Evolutionary conservation across 2,797 vertebrate genomes (phyloP).

Genomic region (Dromococcyx pavoninus): DNA sequence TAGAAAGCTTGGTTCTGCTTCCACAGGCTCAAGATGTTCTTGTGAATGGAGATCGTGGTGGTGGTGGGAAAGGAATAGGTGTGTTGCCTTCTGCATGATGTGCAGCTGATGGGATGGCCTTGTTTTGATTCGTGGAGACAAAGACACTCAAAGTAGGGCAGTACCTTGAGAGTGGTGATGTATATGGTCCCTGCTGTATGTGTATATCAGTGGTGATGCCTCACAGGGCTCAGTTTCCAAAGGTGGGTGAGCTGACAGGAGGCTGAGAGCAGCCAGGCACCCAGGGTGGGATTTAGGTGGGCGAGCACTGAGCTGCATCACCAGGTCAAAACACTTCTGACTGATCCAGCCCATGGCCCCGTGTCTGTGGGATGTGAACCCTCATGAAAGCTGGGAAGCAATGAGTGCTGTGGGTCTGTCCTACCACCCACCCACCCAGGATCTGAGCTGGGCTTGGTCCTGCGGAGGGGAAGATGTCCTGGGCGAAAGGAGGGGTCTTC

Average conservation of each 20-base stretch:
- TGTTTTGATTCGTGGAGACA: background rate
- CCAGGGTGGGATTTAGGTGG: background rate
- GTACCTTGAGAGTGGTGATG: background rate
- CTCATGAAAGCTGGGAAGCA: fast-evolving
- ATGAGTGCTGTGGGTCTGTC: background rate
- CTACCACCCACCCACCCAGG: fast-evolving
- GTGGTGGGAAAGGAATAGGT: background rate
- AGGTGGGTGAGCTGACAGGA: background rate
- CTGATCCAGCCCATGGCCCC: background rate
- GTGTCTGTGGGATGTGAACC: fast-evolving
- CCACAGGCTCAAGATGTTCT: background rate
- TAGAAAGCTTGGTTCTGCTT: background rate
- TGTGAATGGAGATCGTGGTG: background rate
- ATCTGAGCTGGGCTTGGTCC: background rate
- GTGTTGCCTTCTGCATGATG: background rate
- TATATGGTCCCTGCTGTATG: fast-evolving
- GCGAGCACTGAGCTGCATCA: fast-evolving
- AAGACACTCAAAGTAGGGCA: background rate
- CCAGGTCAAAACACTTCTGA: background rate
- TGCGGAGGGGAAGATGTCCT: background rate
- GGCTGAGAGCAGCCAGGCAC: background rate
- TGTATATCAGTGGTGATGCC: background rate
- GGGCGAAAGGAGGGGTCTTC: background rate
- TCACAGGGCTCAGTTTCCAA: background rate
- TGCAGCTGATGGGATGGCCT: background rate